phyloP scores from a whole-genome alignment of 1,140 invertebrate species.

The Lithobius niger region DNA sequence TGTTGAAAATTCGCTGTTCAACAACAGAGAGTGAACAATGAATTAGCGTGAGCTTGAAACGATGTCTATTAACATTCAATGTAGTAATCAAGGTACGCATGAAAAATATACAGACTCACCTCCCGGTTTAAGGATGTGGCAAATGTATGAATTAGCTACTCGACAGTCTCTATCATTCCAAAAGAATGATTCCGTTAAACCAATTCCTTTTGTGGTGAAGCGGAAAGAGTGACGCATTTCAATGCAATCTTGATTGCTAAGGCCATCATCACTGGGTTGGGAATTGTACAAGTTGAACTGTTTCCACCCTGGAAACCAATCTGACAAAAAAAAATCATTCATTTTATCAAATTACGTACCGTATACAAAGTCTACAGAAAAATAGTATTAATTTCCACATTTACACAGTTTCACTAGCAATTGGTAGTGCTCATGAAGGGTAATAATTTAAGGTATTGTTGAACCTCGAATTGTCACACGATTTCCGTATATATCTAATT shows the following conservation, averaged over 20 bases:
- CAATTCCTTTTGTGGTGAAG: constrained; percentile 30
- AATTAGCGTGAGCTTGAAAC: no score
- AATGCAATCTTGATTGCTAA: constrained; percentile 61
- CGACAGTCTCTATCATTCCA: constrained; percentile 64
- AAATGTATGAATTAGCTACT: constrained; percentile 53
- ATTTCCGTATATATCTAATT: no score
- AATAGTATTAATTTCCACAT: not conserved
- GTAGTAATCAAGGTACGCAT: no score
- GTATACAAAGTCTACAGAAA: not conserved
- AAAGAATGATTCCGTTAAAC: constrained; percentile 35
- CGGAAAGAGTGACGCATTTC: constrained; percentile 51
- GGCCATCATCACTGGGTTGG: constrained; percentile 66
- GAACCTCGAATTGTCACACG: no score
- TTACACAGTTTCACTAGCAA: not conserved
- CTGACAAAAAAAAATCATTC: constrained; percentile 37
- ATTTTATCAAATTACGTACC: not conserved
- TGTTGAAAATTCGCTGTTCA: no score
- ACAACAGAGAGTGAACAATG: no score
- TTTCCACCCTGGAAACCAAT: constrained; percentile 64
- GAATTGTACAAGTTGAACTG: constrained; percentile 44
- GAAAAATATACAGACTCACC: no score
- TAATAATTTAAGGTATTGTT: no score
- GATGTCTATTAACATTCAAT: no score
- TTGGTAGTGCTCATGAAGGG: no score
- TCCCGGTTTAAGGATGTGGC: constrained; percentile 43